Base-by-base conservation (phyloP, 2,797 vertebrate genomes). In the Nyctibius grandis region DNA sequence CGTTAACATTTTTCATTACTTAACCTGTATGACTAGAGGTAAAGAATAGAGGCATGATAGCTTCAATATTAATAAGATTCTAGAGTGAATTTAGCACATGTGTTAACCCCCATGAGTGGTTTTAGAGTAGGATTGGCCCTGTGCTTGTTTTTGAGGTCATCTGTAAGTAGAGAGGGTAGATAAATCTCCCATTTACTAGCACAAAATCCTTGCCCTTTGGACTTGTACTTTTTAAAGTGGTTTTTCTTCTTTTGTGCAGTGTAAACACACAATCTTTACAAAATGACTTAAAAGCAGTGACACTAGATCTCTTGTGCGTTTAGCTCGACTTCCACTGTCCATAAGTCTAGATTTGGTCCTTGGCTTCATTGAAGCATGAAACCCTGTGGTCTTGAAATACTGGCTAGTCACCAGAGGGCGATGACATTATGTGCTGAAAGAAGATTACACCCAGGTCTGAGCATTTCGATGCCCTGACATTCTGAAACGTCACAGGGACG, bases 391-490 rank as follows among this genome's bases (percentile, higher is more conserved):
- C 36, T n/a, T 33, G 20, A 63, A 45, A 26, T 25, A 11, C 19
- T 34, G 26, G 11, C 26, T 36, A 8, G 28, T 61, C 54, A 26
- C 20, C 47, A 64, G 44, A 47, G 48, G n/a, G 63, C 7, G 4
- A 23, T 36, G 42, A 42, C 36, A 23, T 33, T 15, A 9, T 15
- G 8, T 7, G 38, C 18, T 22, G 44, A 36, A 34, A 51, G 20
- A 28, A 11, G 34, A 14, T 59, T 11, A 20, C 31, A 20, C 5
- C 11, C 4, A 13, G 11, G 7, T 21, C 12, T 42, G 23, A 51
- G 36, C 5, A 3, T 45, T 57, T 45, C 3, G 1, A 3, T 54
- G 20, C 16, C 18, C 19, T 51, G 48, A 9, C 2, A 0, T 51
- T 68, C 42, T 56, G 53, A 69, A 72, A 33, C 2, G 2, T 47